phyloP scores from a whole-genome alignment of 2,797 vertebrate species.

The Pempheris klunzingeri region DNA sequence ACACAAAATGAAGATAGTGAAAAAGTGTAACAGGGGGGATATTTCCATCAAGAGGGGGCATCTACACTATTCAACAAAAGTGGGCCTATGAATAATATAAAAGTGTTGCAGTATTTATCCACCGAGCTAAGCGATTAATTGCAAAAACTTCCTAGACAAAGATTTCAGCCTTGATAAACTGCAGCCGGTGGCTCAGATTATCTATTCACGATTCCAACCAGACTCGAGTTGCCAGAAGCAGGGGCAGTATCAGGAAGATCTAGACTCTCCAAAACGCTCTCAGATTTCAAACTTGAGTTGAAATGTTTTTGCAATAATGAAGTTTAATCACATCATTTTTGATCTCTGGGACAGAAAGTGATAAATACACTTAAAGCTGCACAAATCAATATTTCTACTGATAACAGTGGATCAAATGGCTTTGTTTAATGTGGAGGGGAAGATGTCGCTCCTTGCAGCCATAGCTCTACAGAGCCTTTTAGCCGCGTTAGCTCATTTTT shows the following conservation, averaged over 20 bases:
- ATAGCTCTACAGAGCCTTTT: neutral
- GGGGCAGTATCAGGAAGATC: slow-evolving; percentile 31
- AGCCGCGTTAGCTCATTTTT: neutral
- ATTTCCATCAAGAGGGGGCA: slow-evolving; percentile 36
- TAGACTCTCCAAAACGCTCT: slow-evolving; percentile 26
- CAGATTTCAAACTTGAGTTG: too few relatives aligned
- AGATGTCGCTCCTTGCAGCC: neutral
- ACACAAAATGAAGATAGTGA: slow-evolving; percentile 42
- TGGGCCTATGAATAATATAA: slow-evolving; percentile 30
- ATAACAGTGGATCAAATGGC: neutral
- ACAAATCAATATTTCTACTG: neutral
- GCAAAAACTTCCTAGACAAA: slow-evolving; percentile 45
- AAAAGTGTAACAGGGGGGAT: slow-evolving; percentile 38
- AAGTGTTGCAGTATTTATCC: slow-evolving; percentile 49
- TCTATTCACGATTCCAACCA: slow-evolving; percentile 42
- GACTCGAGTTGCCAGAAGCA: slow-evolving; percentile 18
- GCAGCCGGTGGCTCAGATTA: slow-evolving; percentile 45
- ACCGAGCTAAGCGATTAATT: slow-evolving; percentile 51
- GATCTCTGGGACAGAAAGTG: neutral
- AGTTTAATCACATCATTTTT: slow-evolving; percentile 1
- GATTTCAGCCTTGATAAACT: slow-evolving; percentile 50
- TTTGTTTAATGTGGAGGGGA: neutral
- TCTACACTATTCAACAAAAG: slow-evolving; percentile 27
- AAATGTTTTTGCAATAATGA: slow-evolving; percentile 4
- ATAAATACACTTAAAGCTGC: neutral